phyloP scores from a whole-genome alignment of 2,113 vertebrate species.

The Pelecanoides urinatrix region DNA sequence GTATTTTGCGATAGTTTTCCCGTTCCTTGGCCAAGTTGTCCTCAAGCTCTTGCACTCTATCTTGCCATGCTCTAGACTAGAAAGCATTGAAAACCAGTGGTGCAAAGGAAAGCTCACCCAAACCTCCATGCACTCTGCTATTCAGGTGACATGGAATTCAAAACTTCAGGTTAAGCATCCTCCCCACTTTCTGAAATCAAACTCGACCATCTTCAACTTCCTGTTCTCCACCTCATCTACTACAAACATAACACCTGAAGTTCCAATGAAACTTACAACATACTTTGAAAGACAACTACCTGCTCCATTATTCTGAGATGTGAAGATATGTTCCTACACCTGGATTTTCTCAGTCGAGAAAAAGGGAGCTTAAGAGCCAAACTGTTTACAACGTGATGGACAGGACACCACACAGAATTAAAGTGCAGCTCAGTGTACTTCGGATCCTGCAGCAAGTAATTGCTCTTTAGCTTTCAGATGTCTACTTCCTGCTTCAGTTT shows the following conservation, averaged over 20 bases:
- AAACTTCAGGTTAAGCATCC: not conserved
- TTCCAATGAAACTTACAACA: not conserved
- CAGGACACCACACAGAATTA: not conserved
- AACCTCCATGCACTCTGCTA: not conserved
- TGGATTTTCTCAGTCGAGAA: not conserved
- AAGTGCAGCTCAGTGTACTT: not conserved
- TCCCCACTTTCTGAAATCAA: not conserved
- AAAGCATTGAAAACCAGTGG: not conserved
- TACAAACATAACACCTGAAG: not conserved
- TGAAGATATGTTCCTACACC: not conserved
- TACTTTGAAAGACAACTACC: not conserved
- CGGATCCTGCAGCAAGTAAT: not conserved
- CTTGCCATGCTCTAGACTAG: conserved; percentile 83
- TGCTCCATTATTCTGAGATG: not conserved
- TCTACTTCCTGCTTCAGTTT: not conserved
- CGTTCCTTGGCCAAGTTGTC: conserved; percentile 78
- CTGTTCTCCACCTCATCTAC: not conserved
- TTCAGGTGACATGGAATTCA: accelerated
- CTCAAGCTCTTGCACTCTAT: conserved; percentile 84
- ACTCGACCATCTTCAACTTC: not conserved
- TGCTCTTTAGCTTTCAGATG: not conserved
- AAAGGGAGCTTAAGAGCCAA: not conserved
- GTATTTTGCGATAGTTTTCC: conserved; percentile 70
- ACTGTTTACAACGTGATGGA: accelerated
- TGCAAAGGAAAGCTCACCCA: not conserved